Evolutionary conservation across 2,113 vertebrate genomes (phyloP).

Genomic region (Echinops telfairi): DNA sequence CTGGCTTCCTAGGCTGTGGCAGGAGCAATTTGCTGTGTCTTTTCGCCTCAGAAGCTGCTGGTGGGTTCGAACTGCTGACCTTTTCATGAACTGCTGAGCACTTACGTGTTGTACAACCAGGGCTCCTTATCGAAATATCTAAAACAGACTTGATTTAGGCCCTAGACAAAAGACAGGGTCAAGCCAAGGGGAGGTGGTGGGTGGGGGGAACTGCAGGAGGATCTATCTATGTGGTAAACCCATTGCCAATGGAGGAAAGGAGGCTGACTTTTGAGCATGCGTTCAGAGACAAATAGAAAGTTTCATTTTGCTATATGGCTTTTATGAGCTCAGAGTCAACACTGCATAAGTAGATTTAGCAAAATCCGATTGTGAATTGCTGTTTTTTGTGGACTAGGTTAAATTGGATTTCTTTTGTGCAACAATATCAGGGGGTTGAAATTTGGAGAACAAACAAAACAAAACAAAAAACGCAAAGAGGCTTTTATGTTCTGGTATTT

Average conservation of each 20-base stretch:
- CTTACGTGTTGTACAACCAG: not conserved
- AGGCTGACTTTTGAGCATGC: not conserved
- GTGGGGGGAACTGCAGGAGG: not conserved
- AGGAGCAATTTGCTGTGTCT: not conserved
- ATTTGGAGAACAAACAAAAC: slow-evolving; percentile 45
- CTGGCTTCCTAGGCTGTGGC: not conserved
- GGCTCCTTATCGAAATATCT: not conserved
- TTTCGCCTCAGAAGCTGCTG: not conserved
- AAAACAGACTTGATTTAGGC: not conserved
- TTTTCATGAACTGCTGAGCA: not conserved
- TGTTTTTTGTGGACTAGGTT: slow-evolving; percentile 16
- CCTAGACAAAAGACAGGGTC: not conserved
- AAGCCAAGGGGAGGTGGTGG: too few relatives aligned
- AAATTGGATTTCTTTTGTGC: slow-evolving; percentile 22
- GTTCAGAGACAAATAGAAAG: not conserved
- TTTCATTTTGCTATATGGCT: not conserved
- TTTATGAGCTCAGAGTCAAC: not conserved
- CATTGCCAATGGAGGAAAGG: not conserved
- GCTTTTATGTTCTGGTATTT: slow-evolving; percentile 11
- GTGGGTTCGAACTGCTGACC: not conserved
- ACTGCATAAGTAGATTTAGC: not conserved
- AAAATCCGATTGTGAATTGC: slow-evolving; percentile 4
- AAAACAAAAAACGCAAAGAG: not conserved
- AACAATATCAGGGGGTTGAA: slow-evolving; percentile 14
- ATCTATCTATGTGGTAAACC: not conserved